Base-by-base conservation (phyloP, 2,113 vertebrate genomes). In the Grantiella picta region DNA sequence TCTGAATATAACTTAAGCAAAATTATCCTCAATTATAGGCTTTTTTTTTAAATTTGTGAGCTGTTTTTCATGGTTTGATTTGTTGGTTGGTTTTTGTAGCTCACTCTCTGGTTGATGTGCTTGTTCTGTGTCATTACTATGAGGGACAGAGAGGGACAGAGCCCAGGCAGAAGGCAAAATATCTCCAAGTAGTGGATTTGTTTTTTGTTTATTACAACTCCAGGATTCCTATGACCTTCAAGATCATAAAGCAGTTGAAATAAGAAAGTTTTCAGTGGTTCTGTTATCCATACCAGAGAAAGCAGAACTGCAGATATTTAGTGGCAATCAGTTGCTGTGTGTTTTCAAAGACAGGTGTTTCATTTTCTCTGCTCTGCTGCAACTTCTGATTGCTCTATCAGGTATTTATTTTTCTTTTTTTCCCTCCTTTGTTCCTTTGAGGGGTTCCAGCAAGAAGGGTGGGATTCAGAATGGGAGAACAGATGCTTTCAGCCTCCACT, bases 351-450 rank as follows among this genome's bases (percentile, higher is more conserved):
- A 19, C 35, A 73, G 50, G 82, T 90, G 66, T 88, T 93, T 95
- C 29, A 94, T 95, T 94, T 95, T 90, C 84, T 77, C 24, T 66
- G 40, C 57, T 90, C 89, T 72, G 57, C 45, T 84, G 31, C 57
- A 87, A 76, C 20, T 92, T 91, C 76, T 76, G 40, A 85, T 95
- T 72, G 50, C 50, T 82, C 5, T 72, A 53, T 82, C 54, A 49
- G 33, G 18, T 69, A 69, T n/a, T 35, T 71, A 2, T 49, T 84
- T 56, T 72, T 53, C 10, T 22, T 80, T 82, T 79, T 79, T 54
- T 68, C 25, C 3, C 42, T 72, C 9, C 49, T 82, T 79, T 95
- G 22, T 10, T 84, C 15, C 12, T 75, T 53, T 36, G 49, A 84
- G 31, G 24, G 20, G 5, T 23, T 60, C 54, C 42, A 60, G n/a